These are phyloP conservation scores for Drosophila helvetica DNA, from an alignment of 2,888 invertebrate genomes.

Conservation along the genomic window DNA sequence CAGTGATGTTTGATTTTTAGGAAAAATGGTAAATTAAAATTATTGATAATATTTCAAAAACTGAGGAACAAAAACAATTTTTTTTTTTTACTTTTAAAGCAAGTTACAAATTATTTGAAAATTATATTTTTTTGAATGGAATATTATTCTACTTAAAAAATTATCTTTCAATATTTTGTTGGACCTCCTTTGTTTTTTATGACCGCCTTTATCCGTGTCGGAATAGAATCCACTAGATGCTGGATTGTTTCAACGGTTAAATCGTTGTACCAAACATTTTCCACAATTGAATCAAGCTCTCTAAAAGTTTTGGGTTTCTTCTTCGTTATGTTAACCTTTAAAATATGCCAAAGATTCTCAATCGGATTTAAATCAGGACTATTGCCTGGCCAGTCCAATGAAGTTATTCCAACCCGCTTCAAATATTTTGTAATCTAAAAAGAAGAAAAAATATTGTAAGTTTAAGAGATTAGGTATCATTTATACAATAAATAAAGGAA, in stretches of 20 bases:
- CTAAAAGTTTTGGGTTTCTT: neutral
- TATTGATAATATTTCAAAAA: conserved; percentile 9
- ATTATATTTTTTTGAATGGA: conserved; percentile 2
- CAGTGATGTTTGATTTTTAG: conserved; percentile 2
- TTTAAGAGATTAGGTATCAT: too few species aligned
- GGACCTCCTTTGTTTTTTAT: neutral
- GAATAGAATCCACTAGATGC: neutral
- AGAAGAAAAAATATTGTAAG: too few species aligned
- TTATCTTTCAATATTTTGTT: neutral
- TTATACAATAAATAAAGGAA: too few species aligned
- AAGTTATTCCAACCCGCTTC: too few species aligned
- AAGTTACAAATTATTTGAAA: conserved; percentile 10
- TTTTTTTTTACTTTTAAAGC: neutral
- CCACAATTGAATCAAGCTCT: neutral
- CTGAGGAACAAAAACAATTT: too few species aligned
- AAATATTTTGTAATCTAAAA: too few species aligned
- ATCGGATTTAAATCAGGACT: too few species aligned
- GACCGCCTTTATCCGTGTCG: neutral
- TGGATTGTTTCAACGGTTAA: too few species aligned
- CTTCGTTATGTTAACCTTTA: neutral
- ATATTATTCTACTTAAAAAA: conserved; percentile 4
- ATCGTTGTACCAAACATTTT: neutral
- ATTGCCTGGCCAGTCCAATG: too few species aligned
- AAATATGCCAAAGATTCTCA: too few species aligned
- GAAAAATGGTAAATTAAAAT: neutral